A percentile compares a stretch with the other conserved stretches of the same genome.
Evolutionary conservation across 2,888 invertebrate species (phyloP).

Genomic region (Metellina segmentata): DNA sequence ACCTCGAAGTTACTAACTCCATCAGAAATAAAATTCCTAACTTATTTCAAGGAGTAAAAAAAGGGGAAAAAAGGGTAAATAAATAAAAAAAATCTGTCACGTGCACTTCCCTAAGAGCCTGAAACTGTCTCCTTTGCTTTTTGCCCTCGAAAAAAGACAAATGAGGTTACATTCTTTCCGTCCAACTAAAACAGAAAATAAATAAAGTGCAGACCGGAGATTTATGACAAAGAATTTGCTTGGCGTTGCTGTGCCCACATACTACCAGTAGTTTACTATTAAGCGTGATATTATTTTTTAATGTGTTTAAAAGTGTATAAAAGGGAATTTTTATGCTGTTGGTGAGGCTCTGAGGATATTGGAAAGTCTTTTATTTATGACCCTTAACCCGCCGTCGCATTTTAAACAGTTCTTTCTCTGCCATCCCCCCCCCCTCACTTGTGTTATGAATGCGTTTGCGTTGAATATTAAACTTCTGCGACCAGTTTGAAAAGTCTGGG

Average conservation of each 20-base stretch:
- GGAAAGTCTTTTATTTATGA: constrained; percentile 56
- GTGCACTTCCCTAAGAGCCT: constrained; percentile 20
- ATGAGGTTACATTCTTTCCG: constrained; percentile 44
- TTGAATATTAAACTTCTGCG: constrained; percentile 44
- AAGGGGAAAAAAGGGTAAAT: not conserved
- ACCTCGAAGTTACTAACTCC: not conserved
- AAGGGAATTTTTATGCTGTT: constrained; percentile 49
- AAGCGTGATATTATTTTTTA: constrained; percentile 68
- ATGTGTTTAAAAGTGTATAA: constrained; percentile 53
- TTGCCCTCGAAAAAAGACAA: constrained; percentile 44
- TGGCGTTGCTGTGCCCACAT: constrained; percentile 28
- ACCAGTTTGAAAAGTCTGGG: constrained; percentile 20
- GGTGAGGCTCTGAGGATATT: constrained; percentile 51
- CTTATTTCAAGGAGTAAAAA: not conserved
- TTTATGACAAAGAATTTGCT: constrained; percentile 66
- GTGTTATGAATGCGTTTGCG: constrained; percentile 13
- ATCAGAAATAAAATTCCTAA: constrained; percentile 15
- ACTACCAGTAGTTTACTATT: constrained; percentile 45
- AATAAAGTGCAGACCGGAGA: constrained; percentile 44
- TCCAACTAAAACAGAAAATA: constrained; percentile 60
- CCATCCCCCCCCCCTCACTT: not conserved
- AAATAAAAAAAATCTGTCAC: constrained; percentile 31
- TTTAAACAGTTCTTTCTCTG: not conserved
- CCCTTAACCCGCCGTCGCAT: constrained; percentile 39
- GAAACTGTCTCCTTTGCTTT: constrained; percentile 21